Percentiles rank a stretch among this genome's conserved stretches.
phyloP scores from a whole-genome alignment of 2,888 invertebrate species.

The Urechis unicinctus region DNA sequence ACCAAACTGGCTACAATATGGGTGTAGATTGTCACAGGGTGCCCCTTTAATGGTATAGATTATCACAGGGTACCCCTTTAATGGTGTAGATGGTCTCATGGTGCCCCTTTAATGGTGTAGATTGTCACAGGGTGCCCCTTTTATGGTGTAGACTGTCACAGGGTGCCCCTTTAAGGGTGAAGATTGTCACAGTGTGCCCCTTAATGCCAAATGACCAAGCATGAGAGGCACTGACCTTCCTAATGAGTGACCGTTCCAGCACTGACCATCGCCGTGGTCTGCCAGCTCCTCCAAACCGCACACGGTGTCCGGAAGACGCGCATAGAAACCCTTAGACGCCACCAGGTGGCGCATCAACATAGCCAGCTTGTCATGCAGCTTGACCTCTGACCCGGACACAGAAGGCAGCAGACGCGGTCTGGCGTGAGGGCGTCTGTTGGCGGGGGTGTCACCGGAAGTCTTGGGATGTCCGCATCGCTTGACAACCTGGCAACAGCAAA shows the following conservation, averaged over 20 bases:
- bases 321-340: slow-evolving; percentile 2
- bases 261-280: background rate
- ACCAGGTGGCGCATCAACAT: slow-evolving; percentile 4
- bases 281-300: background rate
- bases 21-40: no score
- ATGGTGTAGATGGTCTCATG: no score
- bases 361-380: slow-evolving; percentile 1
- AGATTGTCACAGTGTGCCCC: no score
- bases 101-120: no score
- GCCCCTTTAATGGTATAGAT: no score
- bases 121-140: no score
- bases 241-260: background rate
- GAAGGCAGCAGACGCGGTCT: background rate
- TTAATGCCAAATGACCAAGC: no score
- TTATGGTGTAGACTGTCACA: no score
- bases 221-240: background rate
- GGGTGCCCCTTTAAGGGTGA: no score
- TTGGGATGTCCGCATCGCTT: slow-evolving; percentile 3
- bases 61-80: no score
- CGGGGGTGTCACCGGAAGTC: background rate
- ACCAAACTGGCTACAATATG: no score
- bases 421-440: background rate
- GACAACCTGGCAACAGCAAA: background rate
- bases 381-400: background rate
- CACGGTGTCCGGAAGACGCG: background rate